Evolutionary conservation across 2,113 vertebrate genomes (phyloP).

Genomic region (Myiozetetes cayanensis): DNA sequence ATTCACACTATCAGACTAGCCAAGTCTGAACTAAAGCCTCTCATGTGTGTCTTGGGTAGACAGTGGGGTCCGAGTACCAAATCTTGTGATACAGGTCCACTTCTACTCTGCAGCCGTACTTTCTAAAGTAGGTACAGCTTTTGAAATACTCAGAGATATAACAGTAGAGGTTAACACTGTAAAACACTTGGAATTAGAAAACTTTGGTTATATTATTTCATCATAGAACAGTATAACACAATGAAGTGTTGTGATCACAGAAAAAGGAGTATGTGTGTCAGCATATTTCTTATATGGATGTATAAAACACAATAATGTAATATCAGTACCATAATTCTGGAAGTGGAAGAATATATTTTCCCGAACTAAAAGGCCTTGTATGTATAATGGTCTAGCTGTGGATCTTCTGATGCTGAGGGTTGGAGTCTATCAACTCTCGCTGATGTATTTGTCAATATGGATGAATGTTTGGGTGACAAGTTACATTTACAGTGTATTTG

Average conservation of each 20-base stretch:
- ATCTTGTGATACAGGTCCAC: background rate
- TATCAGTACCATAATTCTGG: background rate
- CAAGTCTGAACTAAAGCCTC: background rate
- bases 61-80: background rate
- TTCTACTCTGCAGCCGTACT: background rate
- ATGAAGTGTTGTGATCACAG: background rate
- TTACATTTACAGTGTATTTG: background rate
- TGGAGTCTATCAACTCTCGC: background rate
- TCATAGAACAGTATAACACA: background rate
- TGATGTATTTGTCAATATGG: background rate
- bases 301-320: background rate
- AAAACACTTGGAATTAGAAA: background rate
- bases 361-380: background rate
- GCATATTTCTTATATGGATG: background rate
- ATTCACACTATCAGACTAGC: background rate
- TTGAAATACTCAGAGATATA: background rate
- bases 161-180: background rate
- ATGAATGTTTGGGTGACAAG: background rate
- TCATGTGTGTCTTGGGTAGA: background rate
- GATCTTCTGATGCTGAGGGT: background rate
- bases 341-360: background rate
- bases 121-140: background rate
- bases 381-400: background rate
- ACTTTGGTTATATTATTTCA: background rate
- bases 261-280: background rate